Base-by-base conservation (phyloP, 2,113 vertebrate genomes). In the Cisticola juncidis region DNA sequence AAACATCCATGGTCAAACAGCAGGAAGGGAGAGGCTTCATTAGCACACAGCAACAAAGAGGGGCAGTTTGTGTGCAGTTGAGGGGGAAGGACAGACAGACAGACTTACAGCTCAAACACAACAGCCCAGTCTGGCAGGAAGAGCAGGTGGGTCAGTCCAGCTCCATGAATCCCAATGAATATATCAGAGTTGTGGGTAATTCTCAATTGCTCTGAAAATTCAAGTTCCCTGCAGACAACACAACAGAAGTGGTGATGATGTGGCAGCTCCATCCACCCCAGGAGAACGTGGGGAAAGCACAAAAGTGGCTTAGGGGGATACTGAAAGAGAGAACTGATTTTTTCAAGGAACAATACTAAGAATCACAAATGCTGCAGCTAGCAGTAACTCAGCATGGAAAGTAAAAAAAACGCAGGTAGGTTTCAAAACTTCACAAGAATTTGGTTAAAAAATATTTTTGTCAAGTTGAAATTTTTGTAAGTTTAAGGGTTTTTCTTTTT, bases 61-160 rank as follows among this genome's bases (percentile, higher is more conserved):
- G 7, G 80, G 58, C 42, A 94, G 68, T 11, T 9, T 73, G 42
- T 48, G 12, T 72, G 16, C 6, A 45, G 21, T 0, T 71, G 40
- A 42, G 20, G 9, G 21, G 31, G 24, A 82, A 90, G 44, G 31
- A 64, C 13, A 61, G 24, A 48, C 45, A 64, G 3, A 69, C 5
- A 94, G 69, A 98, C 99, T 98, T 97, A 99, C 99, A 99, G 98
- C 96, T 99, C 99, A 92, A 99, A 99, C 51, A 99, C 98, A 72
- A 99, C 98, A 76, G 99, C 99, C 99, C 99, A 99, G 98, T 99
- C 99, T 6, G 99, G 99, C 23, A 99, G 98, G 91, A 99, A 99
- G 68, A 99, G 99, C 86, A 99, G 97, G 92, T 99, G 99, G 21
- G 99, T 99, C 74, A 99, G 99, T 7, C 99, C 99, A 11, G 99